These are phyloP conservation scores for Tychaedon coryphoeus DNA, from an alignment of 2,113 vertebrate genomes.

Conservation along the genomic window DNA sequence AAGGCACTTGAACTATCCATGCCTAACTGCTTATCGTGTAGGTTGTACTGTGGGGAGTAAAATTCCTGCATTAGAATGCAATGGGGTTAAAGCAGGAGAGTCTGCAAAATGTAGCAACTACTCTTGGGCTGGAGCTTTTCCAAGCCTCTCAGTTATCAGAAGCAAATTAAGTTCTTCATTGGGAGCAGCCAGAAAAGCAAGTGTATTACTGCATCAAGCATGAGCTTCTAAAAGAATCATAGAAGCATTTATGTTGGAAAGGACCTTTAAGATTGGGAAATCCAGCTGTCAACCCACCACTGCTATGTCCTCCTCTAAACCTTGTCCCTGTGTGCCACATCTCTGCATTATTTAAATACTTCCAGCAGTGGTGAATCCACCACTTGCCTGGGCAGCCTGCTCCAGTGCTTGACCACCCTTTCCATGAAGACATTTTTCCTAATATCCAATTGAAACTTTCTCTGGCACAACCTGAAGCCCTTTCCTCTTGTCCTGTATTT, in stretches of 20 bases:
- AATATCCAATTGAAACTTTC: not conserved
- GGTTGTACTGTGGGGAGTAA: not conserved
- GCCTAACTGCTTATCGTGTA: not conserved
- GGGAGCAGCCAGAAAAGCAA: not conserved
- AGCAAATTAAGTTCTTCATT: not conserved
- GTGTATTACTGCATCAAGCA: not conserved
- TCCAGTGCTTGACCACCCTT: not conserved
- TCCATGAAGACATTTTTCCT: not conserved
- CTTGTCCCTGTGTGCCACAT: not conserved
- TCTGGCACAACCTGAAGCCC: not conserved
- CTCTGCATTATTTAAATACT: not conserved
- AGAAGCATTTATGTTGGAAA: not conserved
- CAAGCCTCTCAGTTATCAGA: not conserved
- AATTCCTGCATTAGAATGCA: not conserved
- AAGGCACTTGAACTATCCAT: slow-evolving; percentile 36
- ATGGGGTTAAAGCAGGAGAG: not conserved
- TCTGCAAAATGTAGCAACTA: not conserved
- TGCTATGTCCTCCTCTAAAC: not conserved
- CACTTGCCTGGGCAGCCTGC: not conserved
- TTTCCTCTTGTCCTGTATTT: not conserved
- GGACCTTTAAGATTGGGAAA: not conserved
- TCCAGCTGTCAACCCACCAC: not conserved
- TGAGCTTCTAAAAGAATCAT: not conserved
- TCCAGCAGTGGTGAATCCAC: not conserved
- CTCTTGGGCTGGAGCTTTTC: not conserved